Conservation (phyloP, 2,113 vertebrate genomes). For the Calcarius ornatus region DNA sequence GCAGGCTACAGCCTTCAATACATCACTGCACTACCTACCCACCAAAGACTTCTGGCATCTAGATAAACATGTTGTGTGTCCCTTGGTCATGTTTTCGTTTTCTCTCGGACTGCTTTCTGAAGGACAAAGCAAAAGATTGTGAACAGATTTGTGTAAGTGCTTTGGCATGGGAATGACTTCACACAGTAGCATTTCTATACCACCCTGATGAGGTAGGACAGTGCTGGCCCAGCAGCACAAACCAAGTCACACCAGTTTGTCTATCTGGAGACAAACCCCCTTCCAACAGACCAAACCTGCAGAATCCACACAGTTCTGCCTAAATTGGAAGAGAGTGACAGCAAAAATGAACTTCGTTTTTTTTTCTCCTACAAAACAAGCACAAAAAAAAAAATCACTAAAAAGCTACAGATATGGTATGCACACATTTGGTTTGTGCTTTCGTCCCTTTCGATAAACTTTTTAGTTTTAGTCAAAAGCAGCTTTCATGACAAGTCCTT, state of each 20-base stretch:
- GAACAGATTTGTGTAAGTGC: neutral
- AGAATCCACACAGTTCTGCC: neutral
- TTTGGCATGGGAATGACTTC: neutral
- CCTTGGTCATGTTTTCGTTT: neutral
- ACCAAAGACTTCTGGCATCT: neutral
- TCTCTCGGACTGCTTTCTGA: neutral
- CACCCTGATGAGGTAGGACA: fast-evolving
- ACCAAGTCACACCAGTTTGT: fast-evolving
- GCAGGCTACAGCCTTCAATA: neutral
- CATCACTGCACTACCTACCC: neutral
- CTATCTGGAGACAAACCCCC: neutral
- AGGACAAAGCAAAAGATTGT: neutral
- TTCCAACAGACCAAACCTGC: neutral
- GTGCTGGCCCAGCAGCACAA: neutral
- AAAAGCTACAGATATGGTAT: neutral
- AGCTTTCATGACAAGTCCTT: neutral
- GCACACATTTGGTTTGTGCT: fast-evolving
- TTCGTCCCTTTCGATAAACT: neutral
- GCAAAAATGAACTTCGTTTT: neutral
- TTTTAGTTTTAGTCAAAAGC: neutral
- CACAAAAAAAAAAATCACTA: neutral
- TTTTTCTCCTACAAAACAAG: neutral
- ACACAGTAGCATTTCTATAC: neutral
- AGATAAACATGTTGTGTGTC: fast-evolving
- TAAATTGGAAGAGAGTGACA: neutral